Conservation (phyloP, 2,888 invertebrate species). For the Thymelicus acteon region DNA sequence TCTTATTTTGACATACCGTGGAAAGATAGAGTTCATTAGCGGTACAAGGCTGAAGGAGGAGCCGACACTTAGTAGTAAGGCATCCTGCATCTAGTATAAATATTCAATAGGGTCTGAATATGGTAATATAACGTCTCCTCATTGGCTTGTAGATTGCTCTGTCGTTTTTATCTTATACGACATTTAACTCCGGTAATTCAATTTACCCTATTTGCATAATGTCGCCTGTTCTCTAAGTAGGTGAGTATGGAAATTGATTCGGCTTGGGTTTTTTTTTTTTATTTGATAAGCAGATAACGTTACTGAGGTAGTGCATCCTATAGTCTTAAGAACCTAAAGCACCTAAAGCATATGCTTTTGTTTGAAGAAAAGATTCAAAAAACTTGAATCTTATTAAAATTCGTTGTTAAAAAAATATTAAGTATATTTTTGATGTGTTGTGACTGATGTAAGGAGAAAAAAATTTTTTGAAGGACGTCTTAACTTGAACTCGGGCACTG, state of each 20-base stretch:
- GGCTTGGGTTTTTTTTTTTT: slow-evolving; percentile 45
- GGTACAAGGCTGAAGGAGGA: slow-evolving; percentile 73
- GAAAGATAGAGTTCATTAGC: slow-evolving; percentile 77
- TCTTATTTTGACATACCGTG: slow-evolving; percentile 57
- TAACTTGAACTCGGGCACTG: slow-evolving; percentile 14
- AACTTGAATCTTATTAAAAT: too few relatives aligned
- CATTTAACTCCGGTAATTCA: slow-evolving; percentile 85
- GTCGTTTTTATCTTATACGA: slow-evolving; percentile 85
- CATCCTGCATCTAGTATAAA: slow-evolving; percentile 70
- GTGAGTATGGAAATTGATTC: slow-evolving; percentile 78
- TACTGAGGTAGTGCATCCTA: too few relatives aligned
- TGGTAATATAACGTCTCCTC: slow-evolving; percentile 81
- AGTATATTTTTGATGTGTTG: too few relatives aligned
- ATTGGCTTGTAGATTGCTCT: slow-evolving; percentile 83
- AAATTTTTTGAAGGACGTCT: too few relatives aligned
- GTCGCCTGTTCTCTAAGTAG: slow-evolving; percentile 76
- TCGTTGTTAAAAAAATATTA: too few relatives aligned
- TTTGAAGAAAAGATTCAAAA: too few relatives aligned
- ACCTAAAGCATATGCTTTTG: too few relatives aligned
- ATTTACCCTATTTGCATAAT: slow-evolving; percentile 84
- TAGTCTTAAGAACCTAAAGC: too few relatives aligned
- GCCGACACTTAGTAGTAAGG: slow-evolving; percentile 61
- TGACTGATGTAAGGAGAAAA: too few relatives aligned
- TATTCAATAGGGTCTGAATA: slow-evolving; percentile 84
- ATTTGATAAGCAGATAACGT: slow-evolving; percentile 20